phyloP scores from a whole-genome alignment of 2,113 vertebrate genomes.

The Jacana jacana region DNA sequence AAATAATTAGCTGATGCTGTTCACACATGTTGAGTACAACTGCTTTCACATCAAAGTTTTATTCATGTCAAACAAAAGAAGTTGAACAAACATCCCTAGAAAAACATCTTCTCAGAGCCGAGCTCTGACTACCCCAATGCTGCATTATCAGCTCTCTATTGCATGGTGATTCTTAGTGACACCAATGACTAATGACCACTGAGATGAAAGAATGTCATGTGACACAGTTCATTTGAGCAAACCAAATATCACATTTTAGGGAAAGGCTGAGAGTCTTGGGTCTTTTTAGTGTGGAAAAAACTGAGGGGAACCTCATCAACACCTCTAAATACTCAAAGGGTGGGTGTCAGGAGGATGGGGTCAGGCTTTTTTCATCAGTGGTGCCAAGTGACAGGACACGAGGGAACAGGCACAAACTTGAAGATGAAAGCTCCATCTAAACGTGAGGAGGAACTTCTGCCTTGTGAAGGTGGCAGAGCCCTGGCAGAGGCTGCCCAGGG shows the following conservation, averaged over 20 bases:
- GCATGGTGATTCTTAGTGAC: neutral
- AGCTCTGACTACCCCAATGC: neutral
- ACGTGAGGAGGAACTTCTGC: too few relatives aligned
- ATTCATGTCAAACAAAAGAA: neutral
- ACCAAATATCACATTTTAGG: neutral
- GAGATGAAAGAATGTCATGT: neutral
- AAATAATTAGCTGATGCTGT: neutral
- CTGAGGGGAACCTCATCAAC: too few relatives aligned
- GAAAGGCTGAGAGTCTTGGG: too few relatives aligned
- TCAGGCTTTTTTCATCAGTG: too few relatives aligned
- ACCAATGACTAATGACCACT: neutral
- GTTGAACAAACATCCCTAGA: neutral
- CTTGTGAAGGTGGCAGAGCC: too few relatives aligned
- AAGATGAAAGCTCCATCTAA: too few relatives aligned
- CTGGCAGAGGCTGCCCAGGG: too few relatives aligned
- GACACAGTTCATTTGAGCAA: neutral
- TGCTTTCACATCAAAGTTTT: neutral
- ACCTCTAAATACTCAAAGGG: too few relatives aligned
- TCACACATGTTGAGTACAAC: neutral
- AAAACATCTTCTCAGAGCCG: neutral
- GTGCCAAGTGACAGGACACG: too few relatives aligned
- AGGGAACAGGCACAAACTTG: too few relatives aligned
- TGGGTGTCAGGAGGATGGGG: too few relatives aligned
- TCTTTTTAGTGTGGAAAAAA: too few relatives aligned
- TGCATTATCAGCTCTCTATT: neutral